Percentiles rank a stretch among this genome's conserved stretches.
phyloP scores from a whole-genome alignment of 1,140 invertebrate species.

The Drosophila pruinosa region DNA sequence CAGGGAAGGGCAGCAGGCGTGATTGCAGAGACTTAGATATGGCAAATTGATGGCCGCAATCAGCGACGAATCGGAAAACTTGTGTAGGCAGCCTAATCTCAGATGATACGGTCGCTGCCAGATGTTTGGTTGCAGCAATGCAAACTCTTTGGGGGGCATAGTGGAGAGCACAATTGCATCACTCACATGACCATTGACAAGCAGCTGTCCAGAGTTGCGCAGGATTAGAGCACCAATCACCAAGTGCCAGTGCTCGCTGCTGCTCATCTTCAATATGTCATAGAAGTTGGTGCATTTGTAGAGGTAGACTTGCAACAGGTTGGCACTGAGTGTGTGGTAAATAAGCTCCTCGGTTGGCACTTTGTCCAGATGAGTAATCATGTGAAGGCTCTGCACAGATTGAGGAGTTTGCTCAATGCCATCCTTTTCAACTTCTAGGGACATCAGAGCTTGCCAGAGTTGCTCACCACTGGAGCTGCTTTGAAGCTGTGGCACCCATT shows the following conservation, averaged over 20 bases:
- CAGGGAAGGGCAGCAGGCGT: conserved; percentile 55
- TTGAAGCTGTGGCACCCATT: conserved; percentile 18
- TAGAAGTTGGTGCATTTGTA: conserved; percentile 53
- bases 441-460: conserved; percentile 46
- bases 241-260: conserved; percentile 49
- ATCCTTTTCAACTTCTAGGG: not conserved
- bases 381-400: conserved; percentile 41
- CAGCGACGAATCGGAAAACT: conserved; percentile 19
- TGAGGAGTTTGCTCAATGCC: not conserved
- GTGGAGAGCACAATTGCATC: conserved; percentile 29
- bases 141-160: conserved; percentile 24
- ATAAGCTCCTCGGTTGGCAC: conserved; percentile 25
- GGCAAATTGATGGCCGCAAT: conserved; percentile 68
- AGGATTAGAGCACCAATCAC: conserved; percentile 56
- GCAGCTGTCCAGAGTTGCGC: conserved; percentile 54
- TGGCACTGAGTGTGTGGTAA: conserved; percentile 57
- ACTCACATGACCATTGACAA: conserved; percentile 63
- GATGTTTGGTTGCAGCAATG: conserved; percentile 43
- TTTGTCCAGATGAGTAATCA: conserved; percentile 58
- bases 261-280: not conserved
- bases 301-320: conserved; percentile 60
- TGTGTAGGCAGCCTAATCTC: conserved; percentile 49
- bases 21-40: conserved; percentile 66
- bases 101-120: conserved; percentile 53
- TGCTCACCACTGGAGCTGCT: not conserved